Percentiles rank a stretch among this genome's conserved stretches.
phyloP scores from a whole-genome alignment of 2,113 vertebrate genomes.

The Hylia prasina region DNA sequence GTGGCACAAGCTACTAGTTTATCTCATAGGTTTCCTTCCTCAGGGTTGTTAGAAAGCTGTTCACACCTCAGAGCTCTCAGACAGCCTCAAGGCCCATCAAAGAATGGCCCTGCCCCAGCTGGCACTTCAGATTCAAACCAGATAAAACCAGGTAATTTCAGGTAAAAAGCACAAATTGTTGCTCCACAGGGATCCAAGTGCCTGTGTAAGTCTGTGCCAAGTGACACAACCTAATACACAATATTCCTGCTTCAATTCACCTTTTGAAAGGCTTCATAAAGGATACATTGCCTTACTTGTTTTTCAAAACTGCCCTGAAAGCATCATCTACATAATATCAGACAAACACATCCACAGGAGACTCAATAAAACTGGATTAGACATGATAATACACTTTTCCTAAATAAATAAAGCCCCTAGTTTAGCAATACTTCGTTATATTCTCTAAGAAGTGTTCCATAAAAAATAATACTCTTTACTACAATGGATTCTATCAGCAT shows the following conservation, averaged over 20 bases:
- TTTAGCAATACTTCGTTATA: neutral
- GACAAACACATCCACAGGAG: neutral
- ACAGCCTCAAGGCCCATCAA: neutral
- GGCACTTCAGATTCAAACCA: neutral
- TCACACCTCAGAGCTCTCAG: neutral
- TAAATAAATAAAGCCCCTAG: neutral
- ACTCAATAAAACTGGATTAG: neutral
- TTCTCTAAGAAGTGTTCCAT: neutral
- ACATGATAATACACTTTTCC: neutral
- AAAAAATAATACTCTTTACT: neutral
- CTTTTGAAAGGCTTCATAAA: neutral
- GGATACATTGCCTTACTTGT: neutral
- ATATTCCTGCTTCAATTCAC: neutral
- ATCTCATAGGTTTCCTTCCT: neutral
- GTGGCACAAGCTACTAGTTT: neutral
- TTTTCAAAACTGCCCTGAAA: neutral
- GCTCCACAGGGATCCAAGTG: rapidly evolving
- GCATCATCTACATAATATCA: neutral
- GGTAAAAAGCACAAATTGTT: neutral
- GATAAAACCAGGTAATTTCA: rapidly evolving
- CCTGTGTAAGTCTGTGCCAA: neutral
- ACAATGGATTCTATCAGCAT: neutral
- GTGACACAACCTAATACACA: neutral
- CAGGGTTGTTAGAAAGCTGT: neutral
- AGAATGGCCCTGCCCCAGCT: neutral